Percentiles rank a stretch among this genome's conserved stretches.
Evolutionary conservation across 2,797 vertebrate genomes (phyloP).

Genomic region (Cryptoblepharus egeriae): DNA sequence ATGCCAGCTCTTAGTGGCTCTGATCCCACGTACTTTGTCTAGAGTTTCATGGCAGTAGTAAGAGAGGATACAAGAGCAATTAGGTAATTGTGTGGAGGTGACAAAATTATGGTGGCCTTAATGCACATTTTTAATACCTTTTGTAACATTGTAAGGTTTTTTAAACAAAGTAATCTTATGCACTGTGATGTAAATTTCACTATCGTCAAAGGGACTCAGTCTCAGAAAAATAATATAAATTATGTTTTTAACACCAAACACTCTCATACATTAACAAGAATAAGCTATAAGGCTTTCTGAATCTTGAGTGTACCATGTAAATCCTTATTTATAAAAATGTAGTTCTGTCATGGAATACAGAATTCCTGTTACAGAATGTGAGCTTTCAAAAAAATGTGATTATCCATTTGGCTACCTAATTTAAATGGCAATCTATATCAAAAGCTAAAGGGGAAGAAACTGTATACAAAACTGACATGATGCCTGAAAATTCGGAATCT

Average conservation of each 20-base stretch:
- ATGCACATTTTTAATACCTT: neutral
- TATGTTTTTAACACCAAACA: neutral
- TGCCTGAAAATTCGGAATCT: conserved; percentile 10
- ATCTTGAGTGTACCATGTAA: neutral
- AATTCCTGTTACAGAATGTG: neutral
- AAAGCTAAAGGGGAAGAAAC: neutral
- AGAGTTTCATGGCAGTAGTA: too few species aligned
- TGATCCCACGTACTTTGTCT: too few species aligned
- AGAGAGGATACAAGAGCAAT: too few species aligned
- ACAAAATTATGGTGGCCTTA: neutral
- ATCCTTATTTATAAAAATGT: neutral
- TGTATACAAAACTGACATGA: neutral
- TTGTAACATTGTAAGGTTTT: neutral
- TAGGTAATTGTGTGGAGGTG: too few species aligned
- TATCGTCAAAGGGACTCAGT: too few species aligned
- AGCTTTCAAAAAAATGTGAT: neutral
- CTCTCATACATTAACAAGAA: neutral
- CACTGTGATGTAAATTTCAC: too few species aligned
- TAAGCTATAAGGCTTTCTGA: neutral
- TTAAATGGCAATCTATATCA: neutral
- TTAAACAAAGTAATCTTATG: too few species aligned
- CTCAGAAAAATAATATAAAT: too few species aligned
- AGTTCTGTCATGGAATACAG: neutral
- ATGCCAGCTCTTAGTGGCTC: too few species aligned
- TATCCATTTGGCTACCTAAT: neutral